Conservation (phyloP, 2,797 vertebrate genomes). For the Labeo calbasu region DNA sequence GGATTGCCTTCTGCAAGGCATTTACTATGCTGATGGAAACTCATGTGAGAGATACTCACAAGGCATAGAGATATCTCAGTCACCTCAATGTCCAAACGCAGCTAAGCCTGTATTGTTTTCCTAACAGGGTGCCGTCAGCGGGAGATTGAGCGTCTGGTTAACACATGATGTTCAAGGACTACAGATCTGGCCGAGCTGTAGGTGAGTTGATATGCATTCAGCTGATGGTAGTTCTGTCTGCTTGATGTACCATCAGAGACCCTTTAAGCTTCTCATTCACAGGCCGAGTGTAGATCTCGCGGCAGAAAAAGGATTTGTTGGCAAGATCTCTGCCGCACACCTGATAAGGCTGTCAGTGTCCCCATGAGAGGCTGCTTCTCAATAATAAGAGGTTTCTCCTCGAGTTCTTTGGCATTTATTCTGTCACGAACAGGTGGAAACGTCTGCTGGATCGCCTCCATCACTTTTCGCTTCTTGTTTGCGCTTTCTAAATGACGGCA, state of each 20-base stretch:
- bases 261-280: constrained; percentile 40
- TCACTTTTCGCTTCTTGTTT: constrained; percentile 49
- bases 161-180: constrained; percentile 78
- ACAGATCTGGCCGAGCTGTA: constrained; percentile 71
- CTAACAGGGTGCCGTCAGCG: constrained; percentile 65
- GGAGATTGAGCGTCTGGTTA: constrained; percentile 57
- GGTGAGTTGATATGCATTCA: constrained; percentile 68
- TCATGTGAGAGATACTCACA: background rate
- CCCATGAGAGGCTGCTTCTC: constrained; percentile 58
- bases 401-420: constrained; percentile 51
- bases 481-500: constrained; percentile 32
- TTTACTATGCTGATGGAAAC: background rate
- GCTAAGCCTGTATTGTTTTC: constrained; percentile 52
- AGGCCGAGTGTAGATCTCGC: constrained; percentile 20
- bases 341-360: constrained; percentile 68
- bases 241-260: constrained; percentile 39
- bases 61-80: background rate
- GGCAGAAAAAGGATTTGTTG: constrained; percentile 63
- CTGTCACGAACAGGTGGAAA: constrained; percentile 54
- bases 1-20: background rate
- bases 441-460: background rate
- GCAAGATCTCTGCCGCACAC: constrained; percentile 62
- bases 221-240: constrained; percentile 6
- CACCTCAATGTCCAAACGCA: background rate
- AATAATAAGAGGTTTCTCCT: constrained; percentile 57